A percentile compares a stretch with the other conserved stretches of the same genome.
Conservation (phyloP, 1,140 invertebrate species). For the Chironomus striatipennis region DNA sequence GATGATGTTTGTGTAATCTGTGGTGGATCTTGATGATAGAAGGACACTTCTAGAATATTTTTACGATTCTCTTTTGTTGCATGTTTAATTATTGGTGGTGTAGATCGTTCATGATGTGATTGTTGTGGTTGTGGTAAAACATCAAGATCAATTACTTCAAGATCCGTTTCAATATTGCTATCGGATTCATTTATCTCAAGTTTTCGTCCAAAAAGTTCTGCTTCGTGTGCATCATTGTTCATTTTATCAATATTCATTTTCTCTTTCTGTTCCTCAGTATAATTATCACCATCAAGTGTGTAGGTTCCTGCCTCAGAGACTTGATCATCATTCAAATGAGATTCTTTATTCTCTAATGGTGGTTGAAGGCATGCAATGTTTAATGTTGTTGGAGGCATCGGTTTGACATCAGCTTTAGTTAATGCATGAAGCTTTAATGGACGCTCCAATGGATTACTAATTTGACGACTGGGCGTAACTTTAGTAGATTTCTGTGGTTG, state of each 20-base stretch:
- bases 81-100: neutral
- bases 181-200: constrained; percentile 22
- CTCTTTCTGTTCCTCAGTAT: constrained; percentile 76
- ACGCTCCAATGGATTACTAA: neutral
- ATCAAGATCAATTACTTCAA: constrained; percentile 18
- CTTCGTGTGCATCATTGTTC: constrained; percentile 40
- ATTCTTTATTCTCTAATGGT: constrained; percentile 30
- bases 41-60: constrained; percentile 51
- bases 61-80: constrained; percentile 30
- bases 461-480: neutral
- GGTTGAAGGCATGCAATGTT: constrained; percentile 31
- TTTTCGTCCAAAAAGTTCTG: neutral
- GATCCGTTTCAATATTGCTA: constrained; percentile 12
- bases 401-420: constrained; percentile 25
- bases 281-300: constrained; percentile 74
- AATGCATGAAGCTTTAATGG: neutral
- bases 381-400: neutral
- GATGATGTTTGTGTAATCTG: constrained; percentile 26
- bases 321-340: constrained; percentile 38
- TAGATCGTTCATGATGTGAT: neutral
- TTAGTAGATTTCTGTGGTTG: neutral
- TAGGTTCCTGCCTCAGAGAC: constrained; percentile 79
- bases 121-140: too few species aligned
- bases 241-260: constrained; percentile 75
- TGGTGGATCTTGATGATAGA: constrained; percentile 46